Evolutionary conservation across 2,888 invertebrate genomes (phyloP).

Genomic region (Scelioninae gen. 2): DNA sequence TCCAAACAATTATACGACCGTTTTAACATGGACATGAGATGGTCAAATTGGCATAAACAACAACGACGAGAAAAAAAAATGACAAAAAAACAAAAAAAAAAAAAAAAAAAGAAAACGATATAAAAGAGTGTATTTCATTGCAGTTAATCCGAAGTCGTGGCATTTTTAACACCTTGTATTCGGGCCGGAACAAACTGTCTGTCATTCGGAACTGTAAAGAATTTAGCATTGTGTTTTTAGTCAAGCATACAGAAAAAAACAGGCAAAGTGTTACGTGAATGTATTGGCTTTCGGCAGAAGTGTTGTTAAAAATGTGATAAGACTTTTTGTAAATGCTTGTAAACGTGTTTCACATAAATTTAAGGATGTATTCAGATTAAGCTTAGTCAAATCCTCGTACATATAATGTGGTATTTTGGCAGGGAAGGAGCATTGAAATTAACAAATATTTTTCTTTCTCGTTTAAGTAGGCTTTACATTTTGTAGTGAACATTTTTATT

Average conservation of each 20-base stretch:
- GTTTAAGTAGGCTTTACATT: conserved; percentile 30
- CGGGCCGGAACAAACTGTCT: conserved; percentile 29
- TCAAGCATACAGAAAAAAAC: neutral
- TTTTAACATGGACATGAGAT: conserved; percentile 13
- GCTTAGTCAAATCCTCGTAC: conserved; percentile 65
- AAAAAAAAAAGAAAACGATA: neutral
- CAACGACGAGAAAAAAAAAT: conserved; percentile 5
- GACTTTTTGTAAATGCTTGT: conserved; percentile 76
- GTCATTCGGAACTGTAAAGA: conserved; percentile 38
- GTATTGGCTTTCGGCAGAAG: conserved; percentile 68
- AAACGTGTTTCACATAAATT: conserved; percentile 70
- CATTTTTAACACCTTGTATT: conserved; percentile 58
- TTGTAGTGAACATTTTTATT: conserved; percentile 49
- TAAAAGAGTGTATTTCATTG: conserved; percentile 27
- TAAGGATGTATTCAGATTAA: conserved; percentile 64
- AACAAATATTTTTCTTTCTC: conserved; percentile 13
- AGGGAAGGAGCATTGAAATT: conserved; percentile 65
- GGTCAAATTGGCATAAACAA: neutral
- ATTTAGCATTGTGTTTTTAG: too few relatives aligned
- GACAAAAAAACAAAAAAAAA: too few relatives aligned
- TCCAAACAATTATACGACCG: conserved; percentile 22
- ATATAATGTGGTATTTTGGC: conserved; percentile 65
- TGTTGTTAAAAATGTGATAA: conserved; percentile 74
- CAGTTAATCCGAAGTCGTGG: conserved; percentile 48
- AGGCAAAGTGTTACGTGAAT: conserved; percentile 44